Conservation (phyloP, 53 echinoderm and acorn worm species). For the Henricia sp. region DNA sequence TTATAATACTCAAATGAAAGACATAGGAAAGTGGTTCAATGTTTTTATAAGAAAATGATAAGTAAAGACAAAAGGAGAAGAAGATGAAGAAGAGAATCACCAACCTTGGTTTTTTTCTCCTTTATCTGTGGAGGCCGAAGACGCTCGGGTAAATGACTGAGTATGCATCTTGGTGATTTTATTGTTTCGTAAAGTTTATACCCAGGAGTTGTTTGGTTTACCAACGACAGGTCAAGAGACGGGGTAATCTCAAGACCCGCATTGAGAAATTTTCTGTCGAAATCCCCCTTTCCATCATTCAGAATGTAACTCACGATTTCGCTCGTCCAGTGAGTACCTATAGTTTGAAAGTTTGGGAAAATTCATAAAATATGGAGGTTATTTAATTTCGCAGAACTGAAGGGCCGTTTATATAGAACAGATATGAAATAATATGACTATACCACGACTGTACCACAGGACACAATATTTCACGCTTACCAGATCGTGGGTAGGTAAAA, state of each 20-base stretch:
- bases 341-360: background rate
- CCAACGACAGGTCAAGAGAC: slow-evolving; percentile 27
- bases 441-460: background rate
- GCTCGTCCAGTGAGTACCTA: slow-evolving; percentile 80
- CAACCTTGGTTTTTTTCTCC: slow-evolving; percentile 68
- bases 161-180: slow-evolving; percentile 51
- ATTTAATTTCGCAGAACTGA: background rate
- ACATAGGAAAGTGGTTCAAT: too few relatives aligned
- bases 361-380: background rate
- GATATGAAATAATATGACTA: background rate
- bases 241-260: slow-evolving; percentile 63
- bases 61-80: background rate
- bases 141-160: slow-evolving; percentile 43
- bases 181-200: slow-evolving; percentile 36
- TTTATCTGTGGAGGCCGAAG: slow-evolving; percentile 49
- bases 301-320: slow-evolving; percentile 61
- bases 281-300: slow-evolving; percentile 52
- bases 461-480: background rate
- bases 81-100: background rate
- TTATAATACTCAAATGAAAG: too few relatives aligned
- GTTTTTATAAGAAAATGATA: too few relatives aligned
- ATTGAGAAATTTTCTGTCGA: slow-evolving; percentile 64
- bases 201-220: slow-evolving; percentile 39
- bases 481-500: background rate
- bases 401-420: background rate